Conservation (phyloP, 2,797 vertebrate species). For the Hypotaenidia philippensis region DNA sequence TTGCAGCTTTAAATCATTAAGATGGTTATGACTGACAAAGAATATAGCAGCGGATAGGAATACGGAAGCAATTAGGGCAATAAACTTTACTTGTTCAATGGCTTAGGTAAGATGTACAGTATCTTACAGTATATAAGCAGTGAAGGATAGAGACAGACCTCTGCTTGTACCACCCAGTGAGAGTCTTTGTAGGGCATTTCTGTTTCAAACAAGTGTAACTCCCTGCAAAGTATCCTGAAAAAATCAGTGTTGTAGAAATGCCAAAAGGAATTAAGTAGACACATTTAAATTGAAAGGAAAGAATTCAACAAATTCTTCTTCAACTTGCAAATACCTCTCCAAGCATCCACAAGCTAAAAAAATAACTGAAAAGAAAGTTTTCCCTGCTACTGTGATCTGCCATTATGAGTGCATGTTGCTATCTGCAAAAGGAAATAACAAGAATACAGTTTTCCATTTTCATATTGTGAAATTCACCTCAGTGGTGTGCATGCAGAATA, state of each 20-base stretch:
- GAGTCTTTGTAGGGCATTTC: background rate
- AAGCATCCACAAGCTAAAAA: background rate
- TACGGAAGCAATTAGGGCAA: background rate
- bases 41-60: background rate
- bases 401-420: background rate
- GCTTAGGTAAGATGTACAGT: background rate
- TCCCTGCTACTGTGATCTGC: background rate
- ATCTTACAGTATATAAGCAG: background rate
- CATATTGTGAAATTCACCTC: constrained; percentile 12
- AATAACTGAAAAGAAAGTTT: background rate
- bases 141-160: background rate
- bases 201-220: accelerated
- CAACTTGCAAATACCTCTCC: background rate
- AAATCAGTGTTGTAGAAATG: background rate
- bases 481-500: background rate
- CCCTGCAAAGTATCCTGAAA: background rate
- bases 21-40: background rate
- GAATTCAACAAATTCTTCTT: background rate
- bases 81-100: background rate
- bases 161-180: background rate
- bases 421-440: background rate
- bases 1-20: background rate
- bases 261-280: background rate
- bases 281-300: background rate
- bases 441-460: background rate